Conservation (phyloP, 2,797 vertebrate genomes). For the Hypotaenidia philippensis region DNA sequence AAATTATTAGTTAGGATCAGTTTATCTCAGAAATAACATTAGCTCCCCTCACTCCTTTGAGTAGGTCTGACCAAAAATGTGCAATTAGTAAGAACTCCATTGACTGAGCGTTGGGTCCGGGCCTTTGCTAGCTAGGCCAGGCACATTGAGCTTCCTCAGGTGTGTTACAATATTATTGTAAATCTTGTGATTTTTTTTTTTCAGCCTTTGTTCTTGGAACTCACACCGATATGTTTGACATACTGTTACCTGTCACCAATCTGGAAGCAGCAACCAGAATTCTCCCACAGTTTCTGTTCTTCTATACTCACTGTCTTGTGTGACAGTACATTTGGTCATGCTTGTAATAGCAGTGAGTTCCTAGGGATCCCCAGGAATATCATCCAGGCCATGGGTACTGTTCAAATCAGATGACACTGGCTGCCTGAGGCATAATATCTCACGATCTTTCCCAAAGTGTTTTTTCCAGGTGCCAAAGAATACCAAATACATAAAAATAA, state of each 20-base stretch:
- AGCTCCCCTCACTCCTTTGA: neutral
- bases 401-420: neutral
- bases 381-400: neutral
- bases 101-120: neutral
- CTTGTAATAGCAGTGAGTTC: neutral
- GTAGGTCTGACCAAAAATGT: neutral
- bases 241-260: neutral
- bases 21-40: neutral
- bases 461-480: conserved; percentile 26
- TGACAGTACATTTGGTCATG: neutral
- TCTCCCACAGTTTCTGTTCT: neutral
- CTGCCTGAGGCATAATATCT: neutral
- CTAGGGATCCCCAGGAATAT: neutral
- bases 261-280: neutral
- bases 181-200: neutral
- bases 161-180: neutral
- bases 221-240: neutral
- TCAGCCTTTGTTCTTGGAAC: neutral
- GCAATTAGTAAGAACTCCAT: neutral
- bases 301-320: accelerated
- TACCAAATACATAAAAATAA: conserved; percentile 9
- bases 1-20: neutral
- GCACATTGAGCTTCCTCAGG: neutral
- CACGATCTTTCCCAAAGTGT: neutral
- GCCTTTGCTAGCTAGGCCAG: neutral